Evolutionary conservation across 1,140 invertebrate genomes (phyloP).

Genomic region (silkworm (Bombyx mori)): ASM3026992v2 NC_085110.1:13388501-13389000

Average conservation of each 20-base stretch:
- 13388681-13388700: constrained; percentile 48
- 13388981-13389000: constrained; percentile 83
- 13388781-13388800: constrained; percentile 75
- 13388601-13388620: too few relatives aligned
- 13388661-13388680: constrained; percentile 18
- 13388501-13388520: too few relatives aligned
- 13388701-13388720: constrained; percentile 54
- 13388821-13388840: neutral
- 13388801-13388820: neutral
- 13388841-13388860: neutral
- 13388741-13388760: constrained; percentile 89
- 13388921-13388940: constrained; percentile 83
- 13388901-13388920: constrained; percentile 93
- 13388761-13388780: constrained; percentile 89
- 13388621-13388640: too few relatives aligned
- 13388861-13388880: constrained; percentile 8
- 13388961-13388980: constrained; percentile 75
- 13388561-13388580: too few relatives aligned
- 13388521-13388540: too few relatives aligned
- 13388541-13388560: too few relatives aligned
- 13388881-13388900: constrained; percentile 85
- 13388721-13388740: constrained; percentile 80
- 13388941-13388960: constrained; percentile 71
- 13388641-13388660: too few relatives aligned
- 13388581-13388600: too few relatives aligned